phyloP scores from a whole-genome alignment of 2,888 invertebrate genomes.

The Agriotes lineatus region DNA sequence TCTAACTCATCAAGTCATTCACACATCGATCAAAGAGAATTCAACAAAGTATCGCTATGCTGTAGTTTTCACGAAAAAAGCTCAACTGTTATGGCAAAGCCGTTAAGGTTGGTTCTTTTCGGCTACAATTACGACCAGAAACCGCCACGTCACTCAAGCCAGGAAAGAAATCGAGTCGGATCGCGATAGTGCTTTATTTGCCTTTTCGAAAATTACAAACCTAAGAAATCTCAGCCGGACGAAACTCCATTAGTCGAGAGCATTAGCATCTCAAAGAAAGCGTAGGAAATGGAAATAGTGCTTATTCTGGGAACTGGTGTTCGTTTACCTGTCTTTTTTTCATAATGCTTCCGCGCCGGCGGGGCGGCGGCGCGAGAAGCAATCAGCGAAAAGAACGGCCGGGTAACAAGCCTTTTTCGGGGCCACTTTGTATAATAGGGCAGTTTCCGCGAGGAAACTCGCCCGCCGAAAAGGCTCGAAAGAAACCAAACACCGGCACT shows the following conservation, averaged over 20 bases:
- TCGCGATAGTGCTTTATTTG: background rate
- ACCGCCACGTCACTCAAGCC: too few relatives aligned
- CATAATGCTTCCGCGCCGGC: constrained; percentile 11
- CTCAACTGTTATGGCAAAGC: too few relatives aligned
- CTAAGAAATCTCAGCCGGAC: constrained; percentile 29
- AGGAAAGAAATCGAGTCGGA: background rate
- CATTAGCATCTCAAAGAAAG: constrained; percentile 32
- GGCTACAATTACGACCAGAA: too few relatives aligned
- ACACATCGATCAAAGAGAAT: too few relatives aligned
- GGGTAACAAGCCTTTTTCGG: constrained; percentile 24
- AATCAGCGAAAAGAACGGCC: constrained; percentile 28
- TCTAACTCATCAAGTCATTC: too few relatives aligned
- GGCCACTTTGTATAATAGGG: constrained; percentile 37
- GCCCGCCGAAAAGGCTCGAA: constrained; percentile 9
- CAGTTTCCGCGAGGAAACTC: constrained; percentile 33
- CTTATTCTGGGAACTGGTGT: constrained; percentile 23
- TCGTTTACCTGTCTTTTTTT: constrained; percentile 27
- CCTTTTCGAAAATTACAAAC: constrained; percentile 16
- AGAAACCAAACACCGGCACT: constrained; percentile 41
- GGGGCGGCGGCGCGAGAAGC: too few relatives aligned
- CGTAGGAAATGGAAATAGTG: constrained; percentile 29
- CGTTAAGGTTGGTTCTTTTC: too few relatives aligned
- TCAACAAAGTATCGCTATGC: too few relatives aligned
- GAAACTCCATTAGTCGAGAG: constrained; percentile 25
- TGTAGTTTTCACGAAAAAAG: too few relatives aligned